Base-by-base conservation (phyloP, 2,888 invertebrate species). In the Lamproptera curius region DNA sequence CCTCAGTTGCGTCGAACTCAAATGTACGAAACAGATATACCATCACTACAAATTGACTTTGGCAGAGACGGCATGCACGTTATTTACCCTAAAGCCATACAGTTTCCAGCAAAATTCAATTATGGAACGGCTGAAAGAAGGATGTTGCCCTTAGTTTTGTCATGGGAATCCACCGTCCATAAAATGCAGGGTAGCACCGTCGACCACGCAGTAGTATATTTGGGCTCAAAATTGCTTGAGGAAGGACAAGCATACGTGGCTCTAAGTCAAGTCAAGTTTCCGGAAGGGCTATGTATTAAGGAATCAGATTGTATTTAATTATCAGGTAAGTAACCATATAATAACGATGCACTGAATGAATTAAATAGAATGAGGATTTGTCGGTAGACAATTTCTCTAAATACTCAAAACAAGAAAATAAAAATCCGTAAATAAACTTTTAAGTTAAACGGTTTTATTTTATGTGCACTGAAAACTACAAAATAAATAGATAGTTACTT, bases 141-240 rank as follows among this genome's bases (percentile, higher is more conserved):
- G 36, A 59, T 57, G 58, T 33, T 61, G 33, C 56, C 58, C 51
- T 42, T 56, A 34, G 47, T 61, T 26, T 39, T 56, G 48, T 47
- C 53, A 15, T 63, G 62, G 57, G 61, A 57, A 11, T 31, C 11
- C 11, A 31, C 31, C n/a, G 31, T 31, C 2, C 31, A 31, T n/a
- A 10, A 31, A 31, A 31, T 31, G n/a, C 31, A 31, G 31, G 11
- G 31, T 11, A 31, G 31, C 13, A 2, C n/a, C 6, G 31, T 31
- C 31, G 11, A 31, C 31, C 31, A 31, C n/a, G 31, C n/a, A 5
- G n/a, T 31, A 11, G 31, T 31, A 1, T 31, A 31, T 6, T 31
- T 31, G 13, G 11, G 11, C 2, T 11, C 31, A 11, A 31, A 31
- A 13, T 13, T 31, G 3, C 13, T 31, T 3, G 20, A 3, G 4